These are phyloP conservation scores for Napeogenes inachia DNA, from an alignment of 2,888 invertebrate genomes.

Conservation along the genomic window DNA sequence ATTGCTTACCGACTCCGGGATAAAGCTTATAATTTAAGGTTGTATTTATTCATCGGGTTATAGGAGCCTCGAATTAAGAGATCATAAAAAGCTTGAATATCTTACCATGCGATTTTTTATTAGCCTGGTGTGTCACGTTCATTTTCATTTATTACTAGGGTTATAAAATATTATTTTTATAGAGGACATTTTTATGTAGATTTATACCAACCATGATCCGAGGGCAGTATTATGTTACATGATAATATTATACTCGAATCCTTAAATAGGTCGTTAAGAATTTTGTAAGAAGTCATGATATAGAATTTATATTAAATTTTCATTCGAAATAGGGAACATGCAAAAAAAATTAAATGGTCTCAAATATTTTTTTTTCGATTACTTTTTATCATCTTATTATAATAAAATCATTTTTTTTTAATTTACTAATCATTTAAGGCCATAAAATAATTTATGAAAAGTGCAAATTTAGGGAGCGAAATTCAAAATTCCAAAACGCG, in stretches of 20 bases:
- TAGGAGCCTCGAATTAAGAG: slow-evolving; percentile 12
- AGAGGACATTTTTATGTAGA: neutral
- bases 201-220: neutral
- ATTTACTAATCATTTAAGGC: too few relatives aligned
- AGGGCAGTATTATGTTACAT: neutral
- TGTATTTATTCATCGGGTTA: slow-evolving; percentile 1
- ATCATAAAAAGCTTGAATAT: slow-evolving; percentile 21
- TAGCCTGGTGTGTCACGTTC: slow-evolving; percentile 11
- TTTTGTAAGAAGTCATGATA: too few relatives aligned
- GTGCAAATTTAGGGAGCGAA: too few relatives aligned
- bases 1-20: neutral
- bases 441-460: too few relatives aligned
- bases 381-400: too few relatives aligned
- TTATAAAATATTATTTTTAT: slow-evolving; percentile 13
- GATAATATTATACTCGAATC: slow-evolving; percentile 3
- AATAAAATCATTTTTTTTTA: too few relatives aligned
- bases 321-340: too few relatives aligned
- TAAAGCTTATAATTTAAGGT: slow-evolving; percentile 9
- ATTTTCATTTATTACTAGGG: slow-evolving; percentile 18
- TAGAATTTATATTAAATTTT: too few relatives aligned
- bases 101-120: slow-evolving; percentile 18
- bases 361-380: too few relatives aligned
- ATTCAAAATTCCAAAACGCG: too few relatives aligned
- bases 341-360: too few relatives aligned
- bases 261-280: neutral